Evolutionary conservation across 2,888 invertebrate genomes (phyloP), one percentile per base, ranked within the genome.

Genomic region (Brassicogethes aeneus): DNA sequence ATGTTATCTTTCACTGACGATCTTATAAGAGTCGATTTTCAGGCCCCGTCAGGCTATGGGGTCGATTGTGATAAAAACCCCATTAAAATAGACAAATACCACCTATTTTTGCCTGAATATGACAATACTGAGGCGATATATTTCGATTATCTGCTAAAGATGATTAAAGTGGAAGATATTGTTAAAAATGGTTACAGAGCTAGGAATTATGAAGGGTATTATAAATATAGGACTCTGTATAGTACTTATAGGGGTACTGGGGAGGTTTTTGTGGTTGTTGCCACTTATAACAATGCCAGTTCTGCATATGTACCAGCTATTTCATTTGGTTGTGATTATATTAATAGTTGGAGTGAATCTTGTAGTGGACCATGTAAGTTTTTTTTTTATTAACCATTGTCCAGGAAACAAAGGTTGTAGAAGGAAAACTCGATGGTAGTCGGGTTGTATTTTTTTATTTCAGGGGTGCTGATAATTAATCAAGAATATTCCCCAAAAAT

Each of bases 221-320:
- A 39, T 16, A 54, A 51, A 34, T 55, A 56, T 36, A 40, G 46
- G 35, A 71, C 76, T 32, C 66, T 73, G 49, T 71, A 76, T 45
- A 76, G 74, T 55, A 69, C 74, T 1, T 82, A 83, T 60, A 68
- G 71, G 10, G 81, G 80, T 15, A 75, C 72, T 0, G 82, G 80
- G 2, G 70, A 75, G 0, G 66, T 81, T 33, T 80, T 74, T 57
- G 77, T 70, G 0, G 71, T 75, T 1, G 63, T 82, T 2, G 79
- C 77, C 2, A 66, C 58, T 12, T 65, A 62, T 50, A 61, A 55
- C 15, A 56, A 64, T 42, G 42, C 55, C 7, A 74, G 73, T 47
- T 71, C 80, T 0, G 75, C 80, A 2, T 87, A 88, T 59, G 76
- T 85, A 1, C 84, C 87, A 1, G 68, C 72, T 2, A 68, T 75